Conservation (phyloP, 2,797 vertebrate genomes). For the Parotocinclus haroldoi region DNA sequence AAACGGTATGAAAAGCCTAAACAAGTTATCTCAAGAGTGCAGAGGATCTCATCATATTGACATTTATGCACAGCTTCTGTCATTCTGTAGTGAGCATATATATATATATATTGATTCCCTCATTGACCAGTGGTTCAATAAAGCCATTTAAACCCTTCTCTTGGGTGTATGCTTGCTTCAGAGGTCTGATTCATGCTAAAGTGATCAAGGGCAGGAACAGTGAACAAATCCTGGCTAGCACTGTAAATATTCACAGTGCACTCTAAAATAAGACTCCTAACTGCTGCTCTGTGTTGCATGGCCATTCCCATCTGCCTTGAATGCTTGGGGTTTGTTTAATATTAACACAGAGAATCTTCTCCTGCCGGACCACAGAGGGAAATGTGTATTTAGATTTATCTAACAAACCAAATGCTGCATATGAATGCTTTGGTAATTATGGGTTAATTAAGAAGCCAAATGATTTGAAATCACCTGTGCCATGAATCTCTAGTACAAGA, state of each 20-base stretch:
- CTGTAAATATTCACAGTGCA: constrained; percentile 33
- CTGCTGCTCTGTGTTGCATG: constrained; percentile 3
- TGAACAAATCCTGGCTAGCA: constrained; percentile 35
- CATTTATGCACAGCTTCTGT: constrained; percentile 11
- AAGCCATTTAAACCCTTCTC: constrained; percentile 35
- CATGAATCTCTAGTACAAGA: no score
- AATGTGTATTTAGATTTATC: no score
- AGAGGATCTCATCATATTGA: constrained; percentile 21
- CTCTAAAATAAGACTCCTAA: constrained; percentile 18
- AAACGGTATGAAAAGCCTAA: constrained; percentile 9
- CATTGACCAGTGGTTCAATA: constrained; percentile 38
- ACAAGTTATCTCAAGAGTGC: constrained; percentile 8
- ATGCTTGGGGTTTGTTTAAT: constrained; percentile 2
- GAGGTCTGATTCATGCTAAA: constrained; percentile 47
- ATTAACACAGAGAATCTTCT: background rate
- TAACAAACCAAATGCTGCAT: no score
- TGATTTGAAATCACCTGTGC: no score
- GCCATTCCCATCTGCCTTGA: constrained; percentile 17
- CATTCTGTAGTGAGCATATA: constrained; percentile 28
- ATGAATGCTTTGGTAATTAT: no score
- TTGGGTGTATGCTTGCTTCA: constrained; percentile 41
- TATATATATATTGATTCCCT: constrained; percentile 20
- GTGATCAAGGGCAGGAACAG: constrained; percentile 47
- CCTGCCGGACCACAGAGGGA: no score
- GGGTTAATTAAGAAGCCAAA: no score